Evolutionary conservation across 2,113 vertebrate species (phyloP), one percentile per base, ranked within the genome.

Genomic region (Toxotes jaculatrix): DNA sequence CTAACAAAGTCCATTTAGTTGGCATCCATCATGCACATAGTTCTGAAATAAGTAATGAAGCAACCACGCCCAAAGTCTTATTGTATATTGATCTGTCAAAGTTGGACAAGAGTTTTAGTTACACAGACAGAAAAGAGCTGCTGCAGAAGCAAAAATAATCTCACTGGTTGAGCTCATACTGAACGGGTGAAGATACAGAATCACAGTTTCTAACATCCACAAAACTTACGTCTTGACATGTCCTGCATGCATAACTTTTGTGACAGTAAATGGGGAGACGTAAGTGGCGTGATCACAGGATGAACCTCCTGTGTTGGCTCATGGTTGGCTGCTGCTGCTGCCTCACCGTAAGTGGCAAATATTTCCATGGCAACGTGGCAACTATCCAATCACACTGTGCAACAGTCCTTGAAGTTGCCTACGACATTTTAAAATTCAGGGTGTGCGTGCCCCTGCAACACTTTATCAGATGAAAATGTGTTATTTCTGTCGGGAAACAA

Each of bases 41-140:
- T 3, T 40, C 47, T 82, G 72, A 55, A 76, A 82, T 59, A 77
- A 79, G 38, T 79, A 76, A 63, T 68, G 76, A 69, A 60, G 47
- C 60, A 64, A 84, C 34, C 43, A 43, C 32, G 2, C n/a, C 49
- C 0, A 69, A 66, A 78, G 57, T 85, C 49, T 34, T 65, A 72
- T 83, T 77, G 72, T 78, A 13, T 74, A 90, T 85, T 77, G 83
- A 90, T 85, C 65, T 31, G 74, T 87, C 61, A 73, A 63, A 69
- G 68, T n/a, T 27, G 62, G 61, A 60, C 17, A 66, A 13, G 27
- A 68, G 56, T 57, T 64, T 68, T 16, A 62, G 64, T 74, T 21
- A 34, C n/a, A 62, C 34, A 73, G 53, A 71, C 21, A 67, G 42
- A 51, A 27, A 27, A 34, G 68, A 64, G 65, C 56, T 80, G 56